These are phyloP conservation scores for Astreopora myriophthalma DNA, from an alignment of 64 coral and sea anemone genomes.

Conservation along the genomic window DNA sequence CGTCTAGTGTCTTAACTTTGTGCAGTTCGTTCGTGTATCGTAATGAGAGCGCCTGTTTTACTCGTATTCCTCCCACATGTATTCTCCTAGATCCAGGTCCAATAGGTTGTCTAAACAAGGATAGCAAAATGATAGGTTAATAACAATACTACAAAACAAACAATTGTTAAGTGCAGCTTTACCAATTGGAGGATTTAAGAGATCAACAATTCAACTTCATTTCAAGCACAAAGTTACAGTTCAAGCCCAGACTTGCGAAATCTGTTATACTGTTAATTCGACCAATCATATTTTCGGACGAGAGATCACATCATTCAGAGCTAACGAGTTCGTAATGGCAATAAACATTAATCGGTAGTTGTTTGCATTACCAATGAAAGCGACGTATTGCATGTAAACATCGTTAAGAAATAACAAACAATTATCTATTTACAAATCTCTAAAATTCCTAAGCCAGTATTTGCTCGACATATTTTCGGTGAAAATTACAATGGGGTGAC, in stretches of 20 bases:
- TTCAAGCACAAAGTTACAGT: not conserved
- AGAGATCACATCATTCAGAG: not conserved
- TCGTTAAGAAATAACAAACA: not conserved
- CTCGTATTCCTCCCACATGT: constrained; percentile 32
- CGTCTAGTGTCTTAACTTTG: not conserved
- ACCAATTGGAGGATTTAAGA: not conserved
- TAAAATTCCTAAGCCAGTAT: not conserved
- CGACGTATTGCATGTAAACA: constrained; percentile 8
- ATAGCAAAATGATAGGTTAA: constrained; percentile 10
- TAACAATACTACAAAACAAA: not conserved
- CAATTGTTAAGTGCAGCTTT: constrained; percentile 18
- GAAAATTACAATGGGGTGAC: not conserved
- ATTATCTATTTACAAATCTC: constrained; percentile 2
- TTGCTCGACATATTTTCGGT: not conserved
- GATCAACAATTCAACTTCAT: not conserved
- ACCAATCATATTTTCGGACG: not conserved
- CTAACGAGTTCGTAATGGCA: not conserved
- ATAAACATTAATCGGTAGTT: not conserved
- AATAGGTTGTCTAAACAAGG: constrained; percentile 40
- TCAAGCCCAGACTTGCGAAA: not conserved
- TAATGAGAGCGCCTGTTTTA: not conserved
- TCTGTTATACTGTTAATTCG: not conserved
- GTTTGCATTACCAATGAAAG: constrained; percentile 7
- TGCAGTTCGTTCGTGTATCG: not conserved
- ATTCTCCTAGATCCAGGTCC: constrained; percentile 32